Evolutionary conservation across 2,113 vertebrate species (phyloP), one percentile per base, ranked within the genome.

Genomic region (Pelodiscus sinensis): DNA sequence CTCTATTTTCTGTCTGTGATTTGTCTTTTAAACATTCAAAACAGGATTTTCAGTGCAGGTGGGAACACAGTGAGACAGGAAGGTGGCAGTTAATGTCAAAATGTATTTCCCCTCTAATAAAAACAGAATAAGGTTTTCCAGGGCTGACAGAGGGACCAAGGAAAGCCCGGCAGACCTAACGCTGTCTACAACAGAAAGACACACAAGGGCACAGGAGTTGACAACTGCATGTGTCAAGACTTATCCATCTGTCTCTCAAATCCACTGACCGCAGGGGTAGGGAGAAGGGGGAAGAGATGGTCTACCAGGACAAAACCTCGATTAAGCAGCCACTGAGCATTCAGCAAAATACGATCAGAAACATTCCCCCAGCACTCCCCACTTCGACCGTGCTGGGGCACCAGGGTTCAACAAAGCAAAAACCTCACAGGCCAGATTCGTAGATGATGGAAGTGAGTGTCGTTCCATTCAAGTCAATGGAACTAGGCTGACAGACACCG

Each of bases 1-100:
- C n/a, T 91, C 90, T 71, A 12, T 92, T 95, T 94, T 35, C 85
- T 89, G 88, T 58, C 85, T 90, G 90, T 90, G 93, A 89, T 87
- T 81, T 62, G 89, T 71, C 95, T 95, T 87, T 87, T 94, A 84
- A 95, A 92, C 87, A 73, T 89, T 77, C 21, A 27, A 44, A 27
- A 44, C 22, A 77, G 38, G 44, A 22, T 44, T 77, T 77, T 24
- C 73, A 27, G 73, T 50, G 13, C 38, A 77, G 22, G 73, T 77
- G 35, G 6, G 11, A 77, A 35, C 14, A 86, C 27, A 24, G 27
- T 60, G 12, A 60, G 29, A 60, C 12, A 24, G 2, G 38, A 21
- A 44, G 38, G 73, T 77, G 35, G 19, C 21, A 77, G 24, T 0
- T 3, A 82, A 90, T 81, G 90, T 87, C 92, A 77, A 75, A 50